Evolutionary conservation across 2,113 vertebrate species (phyloP).

Genomic region (Campylomormyrus tamandua): DNA sequence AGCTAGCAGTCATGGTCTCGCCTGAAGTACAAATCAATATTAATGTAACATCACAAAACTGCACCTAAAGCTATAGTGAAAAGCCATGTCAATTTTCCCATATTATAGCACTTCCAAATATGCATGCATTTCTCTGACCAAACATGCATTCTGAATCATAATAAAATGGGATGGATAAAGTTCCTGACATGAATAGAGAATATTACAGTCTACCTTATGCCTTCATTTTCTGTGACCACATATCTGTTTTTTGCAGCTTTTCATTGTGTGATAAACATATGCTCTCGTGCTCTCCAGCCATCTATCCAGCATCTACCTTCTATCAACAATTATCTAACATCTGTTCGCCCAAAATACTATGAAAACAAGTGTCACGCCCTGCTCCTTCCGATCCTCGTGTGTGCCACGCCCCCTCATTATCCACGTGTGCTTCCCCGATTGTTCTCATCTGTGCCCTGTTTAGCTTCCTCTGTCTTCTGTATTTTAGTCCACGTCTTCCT

Average conservation of each 20-base stretch:
- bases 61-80: neutral
- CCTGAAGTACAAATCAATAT: neutral
- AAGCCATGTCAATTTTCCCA: neutral
- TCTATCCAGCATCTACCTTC: neutral
- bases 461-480: too few species aligned
- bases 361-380: neutral
- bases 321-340: neutral
- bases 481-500: too few species aligned
- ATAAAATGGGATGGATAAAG: neutral
- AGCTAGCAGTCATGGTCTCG: neutral
- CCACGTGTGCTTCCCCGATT: too few species aligned
- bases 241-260: neutral
- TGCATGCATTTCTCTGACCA: neutral
- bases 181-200: neutral
- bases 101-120: neutral
- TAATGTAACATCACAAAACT: constrained; percentile 2
- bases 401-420: too few species aligned
- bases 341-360: neutral
- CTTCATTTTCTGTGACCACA: neutral
- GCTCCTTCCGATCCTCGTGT: too few species aligned
- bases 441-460: too few species aligned
- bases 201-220: neutral
- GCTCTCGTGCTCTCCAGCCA: neutral
- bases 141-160: neutral
- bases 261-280: neutral